Evolutionary conservation across 2,797 vertebrate genomes (phyloP).

Genomic region (Anguilla pacifica): DNA sequence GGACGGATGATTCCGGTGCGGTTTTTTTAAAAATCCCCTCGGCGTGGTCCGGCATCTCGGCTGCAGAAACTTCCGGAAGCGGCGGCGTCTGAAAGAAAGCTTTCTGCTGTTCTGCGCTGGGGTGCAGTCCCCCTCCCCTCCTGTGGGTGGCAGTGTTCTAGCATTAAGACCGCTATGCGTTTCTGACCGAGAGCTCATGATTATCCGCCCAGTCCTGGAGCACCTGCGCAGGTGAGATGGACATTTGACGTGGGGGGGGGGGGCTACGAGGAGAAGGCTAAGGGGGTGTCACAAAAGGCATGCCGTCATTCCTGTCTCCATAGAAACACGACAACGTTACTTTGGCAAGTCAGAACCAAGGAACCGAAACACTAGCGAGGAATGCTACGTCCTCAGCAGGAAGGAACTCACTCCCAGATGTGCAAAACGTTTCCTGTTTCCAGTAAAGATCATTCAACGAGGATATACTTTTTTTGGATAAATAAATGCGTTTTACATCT

Average conservation of each 20-base stretch:
- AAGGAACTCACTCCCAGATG: conserved; percentile 22
- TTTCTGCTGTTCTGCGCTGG: conserved; percentile 41
- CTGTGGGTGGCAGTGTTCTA: conserved; percentile 68
- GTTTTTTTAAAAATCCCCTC: conserved; percentile 38
- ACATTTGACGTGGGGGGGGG: conserved; percentile 20
- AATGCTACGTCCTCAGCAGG: conserved; percentile 59
- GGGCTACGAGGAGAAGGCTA: conserved; percentile 1
- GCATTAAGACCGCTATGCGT: conserved; percentile 66
- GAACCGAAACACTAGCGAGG: conserved; percentile 29
- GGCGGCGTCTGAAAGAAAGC: conserved; percentile 29
- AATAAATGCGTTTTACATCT: conserved; percentile 10
- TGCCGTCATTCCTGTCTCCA: conserved; percentile 24
- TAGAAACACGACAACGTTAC: conserved; percentile 17
- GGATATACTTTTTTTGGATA: background rate
- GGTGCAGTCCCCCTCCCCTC: conserved; percentile 24
- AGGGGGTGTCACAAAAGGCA: conserved; percentile 29
- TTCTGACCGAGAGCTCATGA: conserved; percentile 13
- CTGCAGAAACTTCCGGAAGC: conserved; percentile 23
- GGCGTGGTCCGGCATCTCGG: conserved; percentile 38
- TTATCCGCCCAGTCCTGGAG: background rate
- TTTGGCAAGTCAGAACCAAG: background rate
- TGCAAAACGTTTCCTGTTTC: conserved; percentile 20
- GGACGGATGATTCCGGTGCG: conserved; percentile 51
- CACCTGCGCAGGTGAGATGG: background rate
- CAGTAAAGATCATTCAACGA: conserved; percentile 29